A percentile compares a stretch with the other conserved stretches of the same genome.
These are phyloP conservation scores for Onychostoma macrolepis DNA, from an alignment of 2,113 vertebrate genomes.

Conservation along the genomic window DNA sequence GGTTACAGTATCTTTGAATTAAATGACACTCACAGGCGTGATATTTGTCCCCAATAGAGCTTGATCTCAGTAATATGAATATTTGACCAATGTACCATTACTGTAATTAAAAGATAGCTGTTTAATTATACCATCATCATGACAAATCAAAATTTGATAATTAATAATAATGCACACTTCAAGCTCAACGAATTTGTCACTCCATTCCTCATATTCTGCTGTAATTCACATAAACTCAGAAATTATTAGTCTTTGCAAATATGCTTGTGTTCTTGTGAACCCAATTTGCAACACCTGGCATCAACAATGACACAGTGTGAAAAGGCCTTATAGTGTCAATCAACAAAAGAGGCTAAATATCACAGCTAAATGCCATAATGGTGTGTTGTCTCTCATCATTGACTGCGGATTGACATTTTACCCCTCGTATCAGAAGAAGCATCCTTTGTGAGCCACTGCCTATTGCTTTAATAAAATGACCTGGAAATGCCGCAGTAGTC, in stretches of 20 bases:
- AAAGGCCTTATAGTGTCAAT: conserved; percentile 25
- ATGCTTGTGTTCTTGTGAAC: conserved; percentile 5
- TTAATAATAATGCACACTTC: background rate
- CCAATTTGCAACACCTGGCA: background rate
- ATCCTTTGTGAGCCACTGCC: background rate
- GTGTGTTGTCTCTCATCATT: background rate
- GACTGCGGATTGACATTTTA: conserved; percentile 1
- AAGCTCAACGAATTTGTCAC: background rate
- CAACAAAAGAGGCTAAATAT: conserved; percentile 43
- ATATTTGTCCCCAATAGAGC: too few relatives aligned
- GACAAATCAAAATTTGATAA: background rate
- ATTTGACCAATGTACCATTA: background rate
- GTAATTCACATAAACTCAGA: background rate
- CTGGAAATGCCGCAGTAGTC: background rate
- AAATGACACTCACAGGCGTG: background rate
- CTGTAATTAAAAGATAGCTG: background rate
- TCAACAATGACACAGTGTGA: background rate
- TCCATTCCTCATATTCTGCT: background rate
- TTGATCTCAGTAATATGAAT: background rate
- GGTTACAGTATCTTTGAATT: background rate
- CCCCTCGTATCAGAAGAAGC: background rate
- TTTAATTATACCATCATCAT: background rate
- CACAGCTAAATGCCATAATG: conserved; percentile 38
- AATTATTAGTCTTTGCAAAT: background rate
- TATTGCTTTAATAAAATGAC: background rate